A percentile compares a stretch with the other conserved stretches of the same genome.
Conservation (phyloP, 2,888 invertebrate genomes). For the Ramazzottius varieornatus region DNA sequence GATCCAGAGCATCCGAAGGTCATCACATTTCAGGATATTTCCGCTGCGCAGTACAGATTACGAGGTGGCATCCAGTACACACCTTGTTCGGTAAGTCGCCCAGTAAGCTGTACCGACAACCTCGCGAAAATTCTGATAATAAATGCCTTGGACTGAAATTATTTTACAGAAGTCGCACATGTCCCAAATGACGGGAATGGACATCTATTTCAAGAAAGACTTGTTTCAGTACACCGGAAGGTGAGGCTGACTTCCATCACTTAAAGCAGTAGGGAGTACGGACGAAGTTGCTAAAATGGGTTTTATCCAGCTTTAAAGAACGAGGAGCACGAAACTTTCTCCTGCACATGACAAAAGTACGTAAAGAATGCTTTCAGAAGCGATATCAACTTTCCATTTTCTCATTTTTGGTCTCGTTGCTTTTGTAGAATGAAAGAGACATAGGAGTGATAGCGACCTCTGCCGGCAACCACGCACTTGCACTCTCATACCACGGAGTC, state of each 20-base stretch:
- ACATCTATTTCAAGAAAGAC: conserved; percentile 73
- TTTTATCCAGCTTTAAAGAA: conserved; percentile 52
- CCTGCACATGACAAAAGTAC: conserved; percentile 37
- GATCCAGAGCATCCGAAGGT: conserved; percentile 37
- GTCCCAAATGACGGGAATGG: conserved; percentile 48
- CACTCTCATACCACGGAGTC: conserved; percentile 48
- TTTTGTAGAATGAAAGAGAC: conserved; percentile 33
- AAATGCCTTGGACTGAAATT: conserved; percentile 4
- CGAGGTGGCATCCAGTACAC: conserved; percentile 54
- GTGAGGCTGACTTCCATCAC: too few species aligned
- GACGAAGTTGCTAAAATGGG: too few species aligned
- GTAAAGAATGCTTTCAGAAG: too few species aligned
- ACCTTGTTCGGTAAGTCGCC: conserved; percentile 46
- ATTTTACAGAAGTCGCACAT: conserved; percentile 47
- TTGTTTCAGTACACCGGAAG: conserved; percentile 82
- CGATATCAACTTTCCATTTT: too few species aligned
- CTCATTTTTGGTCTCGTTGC: not conserved
- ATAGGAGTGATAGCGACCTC: conserved; percentile 71
- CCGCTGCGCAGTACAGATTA: conserved; percentile 63
- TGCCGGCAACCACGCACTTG: conserved; percentile 73
- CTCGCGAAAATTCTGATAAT: not conserved
- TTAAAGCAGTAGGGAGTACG: too few species aligned
- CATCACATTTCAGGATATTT: conserved; percentile 56
- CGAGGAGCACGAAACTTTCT: conserved; percentile 67
- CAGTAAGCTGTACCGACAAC: not conserved